Conservation (phyloP, 2,797 vertebrate genomes). For the Falco berigora region DNA sequence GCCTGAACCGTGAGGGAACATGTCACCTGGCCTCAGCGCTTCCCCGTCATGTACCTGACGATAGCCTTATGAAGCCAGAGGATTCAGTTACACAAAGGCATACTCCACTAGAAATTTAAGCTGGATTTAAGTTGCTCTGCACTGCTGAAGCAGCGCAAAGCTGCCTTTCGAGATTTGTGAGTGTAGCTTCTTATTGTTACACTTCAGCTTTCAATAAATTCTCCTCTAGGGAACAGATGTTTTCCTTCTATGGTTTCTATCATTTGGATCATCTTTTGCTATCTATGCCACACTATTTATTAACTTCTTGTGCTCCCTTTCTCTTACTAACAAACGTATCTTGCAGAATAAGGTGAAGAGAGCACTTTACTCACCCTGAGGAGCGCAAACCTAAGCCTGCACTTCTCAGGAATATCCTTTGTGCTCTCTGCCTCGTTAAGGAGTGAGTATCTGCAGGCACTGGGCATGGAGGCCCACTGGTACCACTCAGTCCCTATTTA, state of each 20-base stretch:
- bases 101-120: conserved; percentile 13
- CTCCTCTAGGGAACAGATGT: background rate
- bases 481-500: background rate
- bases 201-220: conserved; percentile 16
- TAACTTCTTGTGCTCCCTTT: background rate
- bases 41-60: background rate
- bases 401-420: background rate
- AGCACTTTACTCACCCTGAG: background rate
- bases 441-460: background rate
- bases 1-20: background rate
- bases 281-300: background rate
- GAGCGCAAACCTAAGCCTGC: background rate
- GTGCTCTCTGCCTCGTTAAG: background rate
- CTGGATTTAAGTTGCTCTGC: conserved; percentile 21
- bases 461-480: background rate
- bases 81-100: background rate
- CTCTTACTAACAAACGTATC: background rate
- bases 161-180: conserved; percentile 25
- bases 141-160: conserved; percentile 28
- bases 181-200: background rate
- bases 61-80: background rate
- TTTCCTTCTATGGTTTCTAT: background rate
- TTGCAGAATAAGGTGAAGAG: background rate
- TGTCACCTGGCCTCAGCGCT: background rate
- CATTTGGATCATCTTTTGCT: background rate